A percentile compares a stretch with the other conserved stretches of the same genome.
These are phyloP conservation scores for Pardalotus punctatus DNA, from an alignment of 2,113 vertebrate genomes.

Conservation along the genomic window DNA sequence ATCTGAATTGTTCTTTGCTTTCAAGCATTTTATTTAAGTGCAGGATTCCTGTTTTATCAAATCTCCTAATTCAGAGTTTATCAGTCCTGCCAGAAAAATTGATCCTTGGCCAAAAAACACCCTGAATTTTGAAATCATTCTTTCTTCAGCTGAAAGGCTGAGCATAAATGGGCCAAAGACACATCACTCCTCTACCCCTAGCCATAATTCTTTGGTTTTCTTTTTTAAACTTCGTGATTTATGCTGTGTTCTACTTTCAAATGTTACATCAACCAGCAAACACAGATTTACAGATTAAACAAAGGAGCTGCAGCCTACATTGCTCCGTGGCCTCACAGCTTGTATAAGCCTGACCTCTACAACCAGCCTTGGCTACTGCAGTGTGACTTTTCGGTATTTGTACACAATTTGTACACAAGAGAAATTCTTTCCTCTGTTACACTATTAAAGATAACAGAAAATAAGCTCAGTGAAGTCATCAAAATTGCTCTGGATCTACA, in stretches of 20 bases:
- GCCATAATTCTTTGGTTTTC: background rate
- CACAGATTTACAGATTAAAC: background rate
- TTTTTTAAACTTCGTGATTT: background rate
- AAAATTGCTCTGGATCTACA: background rate
- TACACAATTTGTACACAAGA: background rate
- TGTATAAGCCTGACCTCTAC: background rate
- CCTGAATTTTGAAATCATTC: background rate
- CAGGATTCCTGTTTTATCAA: background rate
- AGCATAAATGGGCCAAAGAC: background rate
- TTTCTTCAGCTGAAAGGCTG: background rate
- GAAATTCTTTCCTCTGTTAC: background rate
- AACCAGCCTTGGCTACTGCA: background rate
- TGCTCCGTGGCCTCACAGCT: background rate
- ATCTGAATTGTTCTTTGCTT: conserved; percentile 1
- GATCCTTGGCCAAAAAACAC: background rate
- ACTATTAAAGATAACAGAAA: background rate
- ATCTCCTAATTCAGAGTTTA: background rate
- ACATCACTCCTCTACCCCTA: background rate
- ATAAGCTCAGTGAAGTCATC: background rate
- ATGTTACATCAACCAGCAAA: background rate
- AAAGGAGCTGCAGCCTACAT: background rate
- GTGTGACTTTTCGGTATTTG: background rate
- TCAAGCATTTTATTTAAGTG: conserved; percentile 1
- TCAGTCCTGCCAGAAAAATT: background rate
- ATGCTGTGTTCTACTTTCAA: background rate